These are phyloP conservation scores for Perodicticus potto DNA, from an alignment of 2,797 vertebrate species.

Conservation along the genomic window DNA sequence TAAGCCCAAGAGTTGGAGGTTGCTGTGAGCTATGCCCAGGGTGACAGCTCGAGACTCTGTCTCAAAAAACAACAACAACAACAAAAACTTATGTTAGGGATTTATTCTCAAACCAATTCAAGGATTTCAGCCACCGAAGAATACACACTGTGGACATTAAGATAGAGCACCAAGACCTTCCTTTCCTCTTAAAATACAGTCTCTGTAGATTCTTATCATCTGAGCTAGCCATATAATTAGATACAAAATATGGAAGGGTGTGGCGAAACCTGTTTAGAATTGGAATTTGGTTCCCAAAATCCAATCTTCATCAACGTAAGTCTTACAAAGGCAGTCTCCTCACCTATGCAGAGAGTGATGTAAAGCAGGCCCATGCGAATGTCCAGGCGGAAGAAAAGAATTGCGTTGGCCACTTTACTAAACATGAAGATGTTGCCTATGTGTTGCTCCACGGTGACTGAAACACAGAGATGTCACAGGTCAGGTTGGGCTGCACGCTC, in stretches of 20 bases:
- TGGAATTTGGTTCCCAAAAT: not conserved
- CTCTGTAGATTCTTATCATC: not conserved
- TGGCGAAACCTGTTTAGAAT: not conserved
- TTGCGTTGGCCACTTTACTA: slow-evolving; percentile 96
- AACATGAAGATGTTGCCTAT: slow-evolving; percentile 97
- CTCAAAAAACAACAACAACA: no score
- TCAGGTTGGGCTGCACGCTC: not conserved
- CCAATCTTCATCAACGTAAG: not conserved
- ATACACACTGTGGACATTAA: not conserved
- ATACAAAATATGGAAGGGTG: not conserved
- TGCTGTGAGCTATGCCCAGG: no score
- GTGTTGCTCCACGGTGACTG: slow-evolving; percentile 97
- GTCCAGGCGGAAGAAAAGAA: slow-evolving; percentile 97
- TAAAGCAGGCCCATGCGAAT: slow-evolving; percentile 96
- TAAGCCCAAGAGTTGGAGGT: no score
- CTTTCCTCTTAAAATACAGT: not conserved
- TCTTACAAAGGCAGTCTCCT: slow-evolving; percentile 68
- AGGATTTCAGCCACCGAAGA: slow-evolving; percentile 43
- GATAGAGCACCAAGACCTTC: not conserved
- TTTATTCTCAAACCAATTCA: slow-evolving; percentile 7
- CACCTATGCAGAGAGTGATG: slow-evolving; percentile 94
- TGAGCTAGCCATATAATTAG: not conserved
- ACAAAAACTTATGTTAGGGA: not conserved
- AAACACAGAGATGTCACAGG: slow-evolving; percentile 65
- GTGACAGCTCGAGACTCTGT: no score